These are phyloP conservation scores for Ceraclea dissimilis DNA, from an alignment of 2,888 invertebrate species.

Conservation along the genomic window DNA sequence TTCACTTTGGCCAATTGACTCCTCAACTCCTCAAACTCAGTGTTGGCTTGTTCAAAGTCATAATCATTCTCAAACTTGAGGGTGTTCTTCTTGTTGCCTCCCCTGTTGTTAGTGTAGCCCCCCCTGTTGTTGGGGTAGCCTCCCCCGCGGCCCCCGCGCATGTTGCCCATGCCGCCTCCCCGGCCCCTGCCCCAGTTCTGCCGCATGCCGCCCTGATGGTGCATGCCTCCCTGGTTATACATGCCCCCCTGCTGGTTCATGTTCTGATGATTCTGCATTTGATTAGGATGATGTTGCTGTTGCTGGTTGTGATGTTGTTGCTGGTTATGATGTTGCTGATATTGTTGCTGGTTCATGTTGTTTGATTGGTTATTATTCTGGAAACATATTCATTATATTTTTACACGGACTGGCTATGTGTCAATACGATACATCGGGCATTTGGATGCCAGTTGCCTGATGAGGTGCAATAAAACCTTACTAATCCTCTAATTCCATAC, in stretches of 20 bases:
- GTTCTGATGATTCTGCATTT: conserved; percentile 32
- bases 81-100: conserved; percentile 52
- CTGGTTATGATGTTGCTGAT: conserved; percentile 26
- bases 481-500: too few relatives aligned
- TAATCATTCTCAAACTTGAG: conserved; percentile 95
- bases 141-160: conserved; percentile 37
- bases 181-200: conserved; percentile 41
- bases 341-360: conserved; percentile 24
- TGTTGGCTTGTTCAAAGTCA: conserved; percentile 98
- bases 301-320: conserved; percentile 33
- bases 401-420: neutral
- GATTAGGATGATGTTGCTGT: conserved; percentile 31
- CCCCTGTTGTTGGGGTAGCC: conserved; percentile 41
- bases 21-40: conserved; percentile 88
- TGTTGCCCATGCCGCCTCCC: conserved; percentile 42
- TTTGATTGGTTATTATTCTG: conserved; percentile 13
- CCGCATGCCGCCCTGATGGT: conserved; percentile 29
- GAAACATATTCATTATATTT: neutral
- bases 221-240: conserved; percentile 31
- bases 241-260: conserved; percentile 33
- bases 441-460: too few relatives aligned
- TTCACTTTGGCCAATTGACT: conserved; percentile 79
- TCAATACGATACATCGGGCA: neutral
- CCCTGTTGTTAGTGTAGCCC: conserved; percentile 31
- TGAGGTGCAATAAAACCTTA: too few relatives aligned